phyloP scores from a whole-genome alignment of 92 coral and sea anemone species.

The Pocillopora meandrina region DNA sequence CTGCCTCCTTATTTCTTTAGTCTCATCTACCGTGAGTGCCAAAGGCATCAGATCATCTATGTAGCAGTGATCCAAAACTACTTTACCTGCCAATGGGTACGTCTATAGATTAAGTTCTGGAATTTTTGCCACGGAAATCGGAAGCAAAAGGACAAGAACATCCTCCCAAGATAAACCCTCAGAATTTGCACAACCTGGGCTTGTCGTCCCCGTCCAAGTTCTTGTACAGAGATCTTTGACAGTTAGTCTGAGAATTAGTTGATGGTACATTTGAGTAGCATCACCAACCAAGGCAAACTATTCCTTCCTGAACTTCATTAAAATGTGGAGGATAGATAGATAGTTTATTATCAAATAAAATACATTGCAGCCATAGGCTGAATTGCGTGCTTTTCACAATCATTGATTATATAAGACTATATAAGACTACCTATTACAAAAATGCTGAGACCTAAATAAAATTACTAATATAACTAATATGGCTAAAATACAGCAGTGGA shows the following conservation, averaged over 20 bases:
- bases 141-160: slow-evolving; percentile 51
- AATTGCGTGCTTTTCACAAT: too few species aligned
- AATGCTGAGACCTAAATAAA: too few species aligned
- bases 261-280: slow-evolving; percentile 53
- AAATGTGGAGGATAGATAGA: too few species aligned
- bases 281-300: slow-evolving; percentile 6
- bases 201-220: slow-evolving; percentile 19
- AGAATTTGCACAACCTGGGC: slow-evolving; percentile 43
- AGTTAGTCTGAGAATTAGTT: slow-evolving; percentile 23
- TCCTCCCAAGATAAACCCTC: slow-evolving; percentile 37
- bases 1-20: slow-evolving; percentile 29
- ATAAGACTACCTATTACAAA: too few species aligned
- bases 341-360: too few species aligned
- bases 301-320: too few species aligned
- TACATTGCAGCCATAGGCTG: too few species aligned
- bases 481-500: too few species aligned
- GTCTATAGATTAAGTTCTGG: slow-evolving; percentile 39
- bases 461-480: too few species aligned
- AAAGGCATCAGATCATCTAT: slow-evolving; percentile 37
- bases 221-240: slow-evolving; percentile 47
- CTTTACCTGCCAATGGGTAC: slow-evolving; percentile 47
- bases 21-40: slow-evolving; percentile 6
- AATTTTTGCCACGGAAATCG: slow-evolving; percentile 41
- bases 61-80: slow-evolving; percentile 33
- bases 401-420: too few species aligned